phyloP scores from a whole-genome alignment of 1,140 invertebrate genomes.

The Hermetia illucens region DNA sequence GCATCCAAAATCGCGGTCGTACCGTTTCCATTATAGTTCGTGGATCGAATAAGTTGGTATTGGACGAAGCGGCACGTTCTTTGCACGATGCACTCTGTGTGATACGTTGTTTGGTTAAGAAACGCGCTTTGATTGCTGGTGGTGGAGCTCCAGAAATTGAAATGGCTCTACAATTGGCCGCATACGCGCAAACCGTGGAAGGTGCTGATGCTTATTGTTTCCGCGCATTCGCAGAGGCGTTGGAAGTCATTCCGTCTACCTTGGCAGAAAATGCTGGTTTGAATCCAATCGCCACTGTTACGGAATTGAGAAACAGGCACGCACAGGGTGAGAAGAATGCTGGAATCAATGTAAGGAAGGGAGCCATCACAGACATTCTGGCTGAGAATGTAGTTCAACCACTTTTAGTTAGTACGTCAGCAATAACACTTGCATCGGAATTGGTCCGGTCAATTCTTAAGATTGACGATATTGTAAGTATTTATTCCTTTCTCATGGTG shows the following conservation, averaged over 20 bases:
- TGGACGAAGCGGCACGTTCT: slow-evolving; percentile 90
- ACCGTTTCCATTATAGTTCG: slow-evolving; percentile 90
- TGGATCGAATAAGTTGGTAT: slow-evolving; percentile 93
- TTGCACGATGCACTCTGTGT: slow-evolving; percentile 98
- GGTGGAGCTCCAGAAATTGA: slow-evolving; percentile 97
- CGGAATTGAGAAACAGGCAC: slow-evolving; percentile 89
- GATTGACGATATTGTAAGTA: slow-evolving; percentile 93
- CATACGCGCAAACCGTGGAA: slow-evolving; percentile 66
- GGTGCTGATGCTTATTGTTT: slow-evolving; percentile 93
- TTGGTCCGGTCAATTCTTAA: slow-evolving; percentile 96
- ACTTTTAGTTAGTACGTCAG: slow-evolving; percentile 84
- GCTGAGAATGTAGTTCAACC: slow-evolving; percentile 98
- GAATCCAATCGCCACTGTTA: slow-evolving; percentile 94
- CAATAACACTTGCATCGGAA: slow-evolving; percentile 89
- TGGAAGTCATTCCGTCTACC: slow-evolving; percentile 95
- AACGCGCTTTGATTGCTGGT: slow-evolving; percentile 79
- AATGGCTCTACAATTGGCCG: slow-evolving; percentile 70
- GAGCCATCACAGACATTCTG: slow-evolving; percentile 89
- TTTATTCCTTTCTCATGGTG: not conserved
- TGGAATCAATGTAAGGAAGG: slow-evolving; percentile 95
- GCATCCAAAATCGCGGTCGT: slow-evolving; percentile 73
- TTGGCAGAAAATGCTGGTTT: slow-evolving; percentile 99
- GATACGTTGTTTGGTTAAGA: slow-evolving; percentile 91
- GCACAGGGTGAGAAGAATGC: slow-evolving; percentile 66
- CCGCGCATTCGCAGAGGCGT: slow-evolving; percentile 85